Evolutionary conservation across 2,113 vertebrate species (phyloP).

Genomic region (Hemiprocne comata): DNA sequence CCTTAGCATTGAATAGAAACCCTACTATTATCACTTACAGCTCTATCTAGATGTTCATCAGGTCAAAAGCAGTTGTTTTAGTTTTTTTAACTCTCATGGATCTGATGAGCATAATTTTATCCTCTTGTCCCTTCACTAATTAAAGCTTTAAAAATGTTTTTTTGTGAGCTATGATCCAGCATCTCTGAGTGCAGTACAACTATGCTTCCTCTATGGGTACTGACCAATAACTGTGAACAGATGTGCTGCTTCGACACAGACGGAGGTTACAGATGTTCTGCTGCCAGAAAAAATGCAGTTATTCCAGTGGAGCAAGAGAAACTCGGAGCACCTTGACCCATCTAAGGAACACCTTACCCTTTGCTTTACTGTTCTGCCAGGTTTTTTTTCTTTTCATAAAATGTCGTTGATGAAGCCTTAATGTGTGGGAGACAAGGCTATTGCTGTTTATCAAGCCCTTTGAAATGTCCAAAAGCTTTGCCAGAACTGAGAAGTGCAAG

Average conservation of each 20-base stretch:
- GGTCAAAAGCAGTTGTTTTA: constrained; percentile 2
- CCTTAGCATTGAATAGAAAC: neutral
- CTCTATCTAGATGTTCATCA: neutral
- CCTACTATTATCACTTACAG: neutral
- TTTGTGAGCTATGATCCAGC: constrained; percentile 37
- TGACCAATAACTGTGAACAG: constrained; percentile 76
- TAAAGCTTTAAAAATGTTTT: constrained; percentile 21
- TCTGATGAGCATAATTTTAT: constrained; percentile 54
- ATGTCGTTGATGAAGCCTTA: constrained; percentile 50
- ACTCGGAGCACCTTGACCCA: constrained; percentile 80
- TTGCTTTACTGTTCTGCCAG: constrained; percentile 63
- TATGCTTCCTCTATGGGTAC: constrained; percentile 57
- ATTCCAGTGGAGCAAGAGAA: constrained; percentile 61
- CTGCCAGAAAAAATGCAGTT: constrained; percentile 65
- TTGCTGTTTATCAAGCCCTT: constrained; percentile 79
- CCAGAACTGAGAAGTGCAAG: constrained; percentile 30
- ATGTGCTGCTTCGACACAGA: constrained; percentile 61
- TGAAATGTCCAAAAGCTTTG: constrained; percentile 71
- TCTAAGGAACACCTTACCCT: constrained; percentile 78
- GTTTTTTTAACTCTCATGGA: constrained; percentile 40
- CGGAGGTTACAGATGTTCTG: constrained; percentile 61
- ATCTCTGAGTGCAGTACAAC: neutral
- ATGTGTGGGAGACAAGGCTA: constrained; percentile 76
- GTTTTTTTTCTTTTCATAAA: constrained; percentile 68
- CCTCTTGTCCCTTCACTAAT: constrained; percentile 36